Base-by-base conservation (phyloP, 2,888 invertebrate species). In the Aphidius colemani region DNA sequence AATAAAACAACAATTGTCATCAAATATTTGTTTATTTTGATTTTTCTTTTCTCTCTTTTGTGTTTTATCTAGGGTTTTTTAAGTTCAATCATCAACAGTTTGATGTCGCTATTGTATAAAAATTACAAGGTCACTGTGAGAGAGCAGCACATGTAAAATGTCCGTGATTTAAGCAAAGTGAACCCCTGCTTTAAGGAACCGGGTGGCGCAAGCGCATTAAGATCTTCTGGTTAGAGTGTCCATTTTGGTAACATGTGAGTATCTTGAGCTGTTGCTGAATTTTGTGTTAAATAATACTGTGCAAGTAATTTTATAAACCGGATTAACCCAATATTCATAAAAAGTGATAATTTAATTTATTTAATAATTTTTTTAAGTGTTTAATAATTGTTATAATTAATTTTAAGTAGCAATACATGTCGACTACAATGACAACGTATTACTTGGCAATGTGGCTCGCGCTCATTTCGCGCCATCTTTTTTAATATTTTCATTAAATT, bases 161-260 rank as follows among this genome's bases (percentile, higher is more conserved):
- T 78, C 79, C 79, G 73, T 79, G 79, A 70, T 71, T 71, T 68
- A 65, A 75, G 71, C 65, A 63, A 61, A 53, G 79, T 72, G 71
- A 71, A 79, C 79, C 81, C 79, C 80, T 71, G n/a, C 69, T 75
- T 75, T 74, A 70, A 73, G 74, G 84, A 83, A 85, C 83, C 84
- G 85, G 85, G 85, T 84, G 85, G 87, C 90, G 89, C 90, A 89
- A 87, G 89, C 89, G 87, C 87, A 85, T 83, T 85, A 84, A 85
- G 85, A 86, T 88, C 89, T 90, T 91, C 90, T 90, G 89, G 89
- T 90, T 88, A 88, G 88, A 90, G 90, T 90, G 89, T 90, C 91
- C 91, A 90, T 91, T 91, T 88, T 87, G 90, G 90, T 90, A 91
- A 92, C 92, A 92, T 91, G 92, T 92, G 91, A 92, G 92, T 92